These are phyloP conservation scores for Echiichthys vipera DNA, from an alignment of 2,797 vertebrate species.

Conservation along the genomic window DNA sequence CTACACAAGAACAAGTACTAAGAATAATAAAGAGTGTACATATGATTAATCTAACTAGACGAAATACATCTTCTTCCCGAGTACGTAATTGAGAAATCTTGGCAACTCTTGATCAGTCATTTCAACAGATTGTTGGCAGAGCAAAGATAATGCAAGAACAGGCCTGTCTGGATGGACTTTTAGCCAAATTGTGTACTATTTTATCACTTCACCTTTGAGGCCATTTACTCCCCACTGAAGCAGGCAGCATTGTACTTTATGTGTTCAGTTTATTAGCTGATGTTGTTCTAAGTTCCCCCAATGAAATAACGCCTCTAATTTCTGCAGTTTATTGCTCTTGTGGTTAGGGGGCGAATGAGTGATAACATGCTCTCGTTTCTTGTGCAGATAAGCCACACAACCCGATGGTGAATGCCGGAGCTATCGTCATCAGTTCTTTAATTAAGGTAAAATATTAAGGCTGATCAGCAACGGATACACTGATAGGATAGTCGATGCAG, in stretches of 20 bases:
- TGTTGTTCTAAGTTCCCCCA: not conserved
- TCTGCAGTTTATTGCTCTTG: slow-evolving; percentile 41
- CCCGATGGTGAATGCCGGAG: slow-evolving; percentile 94
- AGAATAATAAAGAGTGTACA: not conserved
- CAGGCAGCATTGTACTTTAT: not conserved
- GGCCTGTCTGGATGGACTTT: not conserved
- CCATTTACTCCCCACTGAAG: not conserved
- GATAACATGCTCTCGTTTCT: slow-evolving; percentile 47
- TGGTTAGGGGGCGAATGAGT: slow-evolving; percentile 24
- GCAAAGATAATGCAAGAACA: not conserved
- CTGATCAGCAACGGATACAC: not conserved
- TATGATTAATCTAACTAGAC: not conserved
- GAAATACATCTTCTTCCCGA: not conserved
- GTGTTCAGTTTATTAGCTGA: slow-evolving; percentile 30
- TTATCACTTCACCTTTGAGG: slow-evolving; percentile 6
- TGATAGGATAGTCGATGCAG: not conserved
- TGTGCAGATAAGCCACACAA: slow-evolving; percentile 92
- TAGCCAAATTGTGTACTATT: not conserved
- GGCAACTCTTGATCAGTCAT: not conserved
- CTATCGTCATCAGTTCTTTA: slow-evolving; percentile 92
- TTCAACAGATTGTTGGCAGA: slow-evolving; percentile 1
- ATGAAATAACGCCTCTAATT: slow-evolving; percentile 28
- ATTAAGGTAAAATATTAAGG: slow-evolving; percentile 85
- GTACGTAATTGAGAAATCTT: slow-evolving; percentile 6
- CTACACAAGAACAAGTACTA: not conserved